Evolutionary conservation across 2,797 vertebrate genomes (phyloP).

Genomic region (Catharus ustulatus): DNA sequence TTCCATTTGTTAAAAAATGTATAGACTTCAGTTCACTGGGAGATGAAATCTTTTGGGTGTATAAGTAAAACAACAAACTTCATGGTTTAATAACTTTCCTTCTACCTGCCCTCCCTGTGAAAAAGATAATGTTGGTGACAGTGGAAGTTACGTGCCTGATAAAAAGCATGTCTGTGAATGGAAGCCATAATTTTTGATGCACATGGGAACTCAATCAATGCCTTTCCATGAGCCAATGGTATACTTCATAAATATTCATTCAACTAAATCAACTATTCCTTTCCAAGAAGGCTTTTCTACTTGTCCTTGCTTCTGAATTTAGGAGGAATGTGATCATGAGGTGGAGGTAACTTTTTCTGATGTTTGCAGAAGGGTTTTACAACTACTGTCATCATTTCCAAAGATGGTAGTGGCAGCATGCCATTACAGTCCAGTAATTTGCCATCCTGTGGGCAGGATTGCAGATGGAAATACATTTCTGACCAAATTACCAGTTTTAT

Average conservation of each 20-base stretch:
- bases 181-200: neutral
- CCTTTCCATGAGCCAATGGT: neutral
- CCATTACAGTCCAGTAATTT: neutral
- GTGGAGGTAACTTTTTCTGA: neutral
- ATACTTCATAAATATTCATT: neutral
- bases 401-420: neutral
- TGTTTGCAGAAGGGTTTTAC: neutral
- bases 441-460: neutral
- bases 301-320: neutral
- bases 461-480: constrained; percentile 8
- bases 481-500: neutral
- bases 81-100: neutral
- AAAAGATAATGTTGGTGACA: neutral
- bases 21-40: neutral
- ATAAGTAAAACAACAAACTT: neutral
- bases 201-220: neutral
- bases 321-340: neutral
- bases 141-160: neutral
- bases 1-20: neutral
- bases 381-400: neutral
- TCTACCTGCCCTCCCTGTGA: neutral
- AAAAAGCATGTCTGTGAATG: neutral
- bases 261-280: neutral
- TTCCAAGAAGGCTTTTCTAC: neutral
- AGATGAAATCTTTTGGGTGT: neutral